phyloP scores from a whole-genome alignment of 2,113 vertebrate genomes.

The Leptocoma aspasia region DNA sequence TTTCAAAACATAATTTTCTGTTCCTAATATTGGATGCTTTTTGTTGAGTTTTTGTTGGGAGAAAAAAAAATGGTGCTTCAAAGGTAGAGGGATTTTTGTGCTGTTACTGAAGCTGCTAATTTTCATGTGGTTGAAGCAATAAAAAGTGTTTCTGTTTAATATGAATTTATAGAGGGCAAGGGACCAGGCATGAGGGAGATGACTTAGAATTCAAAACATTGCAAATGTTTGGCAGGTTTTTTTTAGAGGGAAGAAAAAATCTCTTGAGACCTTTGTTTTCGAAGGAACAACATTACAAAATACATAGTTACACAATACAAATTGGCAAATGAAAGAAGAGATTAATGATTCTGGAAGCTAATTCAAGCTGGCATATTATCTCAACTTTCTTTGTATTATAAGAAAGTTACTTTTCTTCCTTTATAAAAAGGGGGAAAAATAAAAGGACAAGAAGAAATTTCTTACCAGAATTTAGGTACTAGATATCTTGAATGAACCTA shows the following conservation, averaged over 20 bases:
- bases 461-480: neutral
- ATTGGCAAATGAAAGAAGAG: conserved; percentile 45
- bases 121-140: neutral
- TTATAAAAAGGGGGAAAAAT: neutral
- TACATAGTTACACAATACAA: conserved; percentile 56
- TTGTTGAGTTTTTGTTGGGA: neutral
- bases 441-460: neutral
- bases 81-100: neutral
- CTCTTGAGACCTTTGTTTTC: conserved; percentile 60
- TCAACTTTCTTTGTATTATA: neutral
- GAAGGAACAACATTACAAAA: conserved; percentile 69
- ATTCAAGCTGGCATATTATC: neutral
- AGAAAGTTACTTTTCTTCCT: neutral
- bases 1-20: neutral
- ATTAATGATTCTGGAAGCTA: conserved; percentile 42
- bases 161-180: neutral
- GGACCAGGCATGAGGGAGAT: neutral
- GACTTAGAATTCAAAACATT: conserved; percentile 51
- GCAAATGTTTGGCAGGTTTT: conserved; percentile 39
- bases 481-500: neutral
- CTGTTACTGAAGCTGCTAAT: neutral
- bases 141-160: conserved; percentile 17
- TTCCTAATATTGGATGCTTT: neutral
- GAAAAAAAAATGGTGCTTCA: neutral
- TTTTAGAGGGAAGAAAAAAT: conserved; percentile 40